Evolutionary conservation across 1,140 invertebrate genomes (phyloP), one percentile per base, ranked within the genome.

Genomic region (Apis cerana): DNA sequence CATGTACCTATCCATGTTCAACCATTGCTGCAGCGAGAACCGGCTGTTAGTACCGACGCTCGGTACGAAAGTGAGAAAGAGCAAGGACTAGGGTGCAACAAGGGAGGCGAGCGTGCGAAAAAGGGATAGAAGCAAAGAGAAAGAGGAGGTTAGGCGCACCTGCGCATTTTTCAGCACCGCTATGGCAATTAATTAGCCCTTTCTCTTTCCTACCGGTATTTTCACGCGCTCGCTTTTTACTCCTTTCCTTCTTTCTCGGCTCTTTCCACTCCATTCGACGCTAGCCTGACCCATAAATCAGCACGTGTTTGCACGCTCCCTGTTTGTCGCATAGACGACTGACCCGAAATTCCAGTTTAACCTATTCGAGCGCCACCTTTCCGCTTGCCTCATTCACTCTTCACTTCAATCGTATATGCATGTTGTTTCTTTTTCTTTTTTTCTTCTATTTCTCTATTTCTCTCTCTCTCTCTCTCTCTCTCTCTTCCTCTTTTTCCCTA

Each of bases 221-320:
- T 69, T 59, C 82, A 56, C 33, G 50, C 48, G 48, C 12, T 21
- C 65, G 9, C 58, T 70, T 56, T 69, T 82, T 78, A 43, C 15
- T 17, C 56, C 13, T 17, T 21, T 50, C 75, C 82, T 79, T 78
- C 72, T 65, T 64, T 71, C 61, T 58, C 27, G 50, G 56, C 17
- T 50, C 74, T 59, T 48, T 76, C 58, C 59, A 15, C 71, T 74
- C 61, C 58, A 76, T 59, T 77, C 74, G 61, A 83, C 85, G 85
- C 64, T 87, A 50, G 75, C 65, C 80, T 87, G 85, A 87, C 85
- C 82, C 80, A 85, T 85, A 87, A 87, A 86, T 87, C 86, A 87
- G 72, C 74, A 71, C 81, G 48, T 77, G 77, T 84, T 84, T 87
- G 81, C 82, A 72, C 75, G 83, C 58, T 70, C 58, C 62, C 62